A percentile compares a stretch with the other conserved stretches of the same genome.
Evolutionary conservation across 2,888 invertebrate genomes (phyloP).

Genomic region (Xylocampa areola): DNA sequence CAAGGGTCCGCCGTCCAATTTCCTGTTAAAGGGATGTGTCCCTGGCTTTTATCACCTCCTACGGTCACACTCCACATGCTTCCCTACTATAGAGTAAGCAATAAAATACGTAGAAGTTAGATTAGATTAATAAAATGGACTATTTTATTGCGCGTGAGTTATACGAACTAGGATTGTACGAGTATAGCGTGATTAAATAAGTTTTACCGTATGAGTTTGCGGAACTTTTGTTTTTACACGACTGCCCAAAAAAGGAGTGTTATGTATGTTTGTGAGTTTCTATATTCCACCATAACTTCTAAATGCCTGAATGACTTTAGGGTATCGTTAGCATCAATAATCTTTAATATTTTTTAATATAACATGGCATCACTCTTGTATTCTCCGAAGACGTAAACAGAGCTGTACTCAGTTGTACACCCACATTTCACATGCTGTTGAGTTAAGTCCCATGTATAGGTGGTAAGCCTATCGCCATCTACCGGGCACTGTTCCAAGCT

Average conservation of each 20-base stretch:
- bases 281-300: background rate
- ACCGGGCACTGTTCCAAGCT: no score
- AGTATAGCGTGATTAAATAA: conserved; percentile 30
- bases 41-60: conserved; percentile 32
- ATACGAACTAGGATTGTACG: background rate
- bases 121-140: conserved; percentile 36
- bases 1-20: conserved; percentile 36
- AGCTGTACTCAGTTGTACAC: no score
- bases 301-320: no score
- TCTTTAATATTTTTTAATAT: no score
- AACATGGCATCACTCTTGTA: no score
- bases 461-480: no score
- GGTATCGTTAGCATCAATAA: no score
- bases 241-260: no score
- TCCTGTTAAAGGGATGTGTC: conserved; percentile 36
- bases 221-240: no score
- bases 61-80: conserved; percentile 3
- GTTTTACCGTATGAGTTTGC: conserved; percentile 12
- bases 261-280: background rate
- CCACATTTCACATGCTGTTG: no score
- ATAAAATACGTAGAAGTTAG: conserved; percentile 41
- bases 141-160: conserved; percentile 17
- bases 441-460: no score
- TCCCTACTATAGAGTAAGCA: conserved; percentile 4
- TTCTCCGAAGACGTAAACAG: no score